Evolutionary conservation across 2,888 invertebrate species (phyloP), one percentile per base, ranked within the genome.

Genomic region (Pristionchus arcanus): DNA sequence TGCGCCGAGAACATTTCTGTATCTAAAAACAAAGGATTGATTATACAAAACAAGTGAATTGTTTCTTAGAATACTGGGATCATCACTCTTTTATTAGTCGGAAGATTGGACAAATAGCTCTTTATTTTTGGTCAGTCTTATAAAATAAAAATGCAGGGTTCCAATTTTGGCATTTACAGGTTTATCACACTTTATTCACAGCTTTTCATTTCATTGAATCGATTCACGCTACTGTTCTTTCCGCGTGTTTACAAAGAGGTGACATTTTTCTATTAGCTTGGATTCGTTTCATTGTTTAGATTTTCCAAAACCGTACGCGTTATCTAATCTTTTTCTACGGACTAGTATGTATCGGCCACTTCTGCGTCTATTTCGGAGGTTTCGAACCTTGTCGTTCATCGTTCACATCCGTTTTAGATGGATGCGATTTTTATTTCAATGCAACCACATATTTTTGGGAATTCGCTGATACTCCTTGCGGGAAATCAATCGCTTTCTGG

Each of bases 391-490:
- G 3, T 49, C 42, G 11, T 3, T 49, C 42, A 49, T 49, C 9
- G 11, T 49, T 19, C 49, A 63, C 3, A 7, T 63, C 7, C 9
- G 59, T 59, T 84, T 42, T n/a, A 87, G 87, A 87, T 13, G 87
- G 87, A 19, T 87, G 87, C 68, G 87, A 87, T 31, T 87, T 87
- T 42, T 87, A 53, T 31, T 87, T 42, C 68, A 87, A 87, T 28
- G 55, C 49, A 1, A 49, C 37, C 1, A 42, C 42, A 3, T 87
- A 68, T 34, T 68, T 31, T 49, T 87, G 66, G 68, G 49, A 87
- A 25, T 87, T 31, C n/a, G 66, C 87, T 1, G 42, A 25, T 0
- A 68, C 87, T 31, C 42, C 87, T 21, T 87, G 87, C 15, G 87
- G 87, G 21, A 25, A 37, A 16, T 19, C 68, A 0, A 37, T 68